Percentiles rank a stretch among this genome's conserved stretches.
Evolutionary conservation across 2,888 invertebrate genomes (phyloP).

Genomic region (Eudemis profundana): DNA sequence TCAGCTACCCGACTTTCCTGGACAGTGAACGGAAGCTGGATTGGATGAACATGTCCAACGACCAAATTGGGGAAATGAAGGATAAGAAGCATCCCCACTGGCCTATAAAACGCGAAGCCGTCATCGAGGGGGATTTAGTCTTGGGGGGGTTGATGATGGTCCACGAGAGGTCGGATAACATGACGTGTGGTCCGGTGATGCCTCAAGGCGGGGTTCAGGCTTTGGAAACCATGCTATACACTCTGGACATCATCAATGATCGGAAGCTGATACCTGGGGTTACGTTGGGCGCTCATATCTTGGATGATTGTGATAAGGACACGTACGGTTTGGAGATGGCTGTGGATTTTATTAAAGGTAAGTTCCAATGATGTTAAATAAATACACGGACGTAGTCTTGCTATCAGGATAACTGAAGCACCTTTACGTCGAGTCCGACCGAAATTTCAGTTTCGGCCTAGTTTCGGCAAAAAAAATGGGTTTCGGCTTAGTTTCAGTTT

Average conservation of each 20-base stretch:
- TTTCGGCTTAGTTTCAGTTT: no score
- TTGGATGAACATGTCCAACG: constrained; percentile 74
- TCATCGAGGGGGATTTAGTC: constrained; percentile 94
- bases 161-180: constrained; percentile 94
- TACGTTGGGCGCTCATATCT: constrained; percentile 93
- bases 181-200: constrained; percentile 97
- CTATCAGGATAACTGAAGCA: no score
- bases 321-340: constrained; percentile 98
- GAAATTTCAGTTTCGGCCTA: no score
- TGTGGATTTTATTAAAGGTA: constrained; percentile 98
- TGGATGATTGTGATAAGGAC: constrained; percentile 98
- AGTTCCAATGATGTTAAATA: constrained; percentile 56
- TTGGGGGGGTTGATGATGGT: constrained; percentile 97
- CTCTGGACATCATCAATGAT: constrained; percentile 90
- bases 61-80: constrained; percentile 72
- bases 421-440: no score
- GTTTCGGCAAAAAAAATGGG: no score
- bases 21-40: constrained; percentile 63
- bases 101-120: constrained; percentile 95
- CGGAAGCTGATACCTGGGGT: constrained; percentile 90
- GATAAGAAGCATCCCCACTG: constrained; percentile 83
- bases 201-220: constrained; percentile 96
- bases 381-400: no score
- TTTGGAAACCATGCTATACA: constrained; percentile 96
- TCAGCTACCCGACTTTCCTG: constrained; percentile 3